phyloP scores from a whole-genome alignment of 2,888 invertebrate genomes.

The Dryobota labecula region DNA sequence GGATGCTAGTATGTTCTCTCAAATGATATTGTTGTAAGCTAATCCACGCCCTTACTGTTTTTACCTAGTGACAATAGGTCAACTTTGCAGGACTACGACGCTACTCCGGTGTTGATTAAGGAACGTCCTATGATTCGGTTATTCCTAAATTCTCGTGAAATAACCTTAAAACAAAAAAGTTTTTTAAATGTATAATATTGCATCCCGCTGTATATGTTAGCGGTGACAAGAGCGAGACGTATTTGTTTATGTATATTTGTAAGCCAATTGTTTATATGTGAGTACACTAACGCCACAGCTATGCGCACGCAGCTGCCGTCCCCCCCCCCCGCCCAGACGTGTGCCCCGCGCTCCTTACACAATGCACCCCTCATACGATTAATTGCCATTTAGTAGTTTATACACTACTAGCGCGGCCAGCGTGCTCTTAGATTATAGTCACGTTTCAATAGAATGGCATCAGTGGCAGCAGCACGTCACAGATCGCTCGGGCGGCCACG shows the following conservation, averaged over 20 bases:
- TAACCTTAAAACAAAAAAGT: background rate
- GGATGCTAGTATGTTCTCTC: conserved; percentile 13
- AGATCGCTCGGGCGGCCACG: background rate
- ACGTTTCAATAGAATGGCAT: background rate
- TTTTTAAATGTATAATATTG: background rate
- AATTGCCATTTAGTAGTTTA: background rate
- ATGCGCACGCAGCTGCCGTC: conserved; percentile 67
- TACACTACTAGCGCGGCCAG: background rate
- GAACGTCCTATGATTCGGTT: background rate
- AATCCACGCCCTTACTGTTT: conserved; percentile 10
- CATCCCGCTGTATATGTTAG: conserved; percentile 46
- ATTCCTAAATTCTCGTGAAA: background rate
- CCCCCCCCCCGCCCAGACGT: background rate
- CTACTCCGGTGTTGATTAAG: background rate
- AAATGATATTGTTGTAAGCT: background rate
- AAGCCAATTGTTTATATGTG: conserved; percentile 47
- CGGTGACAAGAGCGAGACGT: conserved; percentile 45
- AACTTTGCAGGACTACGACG: conserved; percentile 2
- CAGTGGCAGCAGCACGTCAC: no score
- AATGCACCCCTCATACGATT: background rate
- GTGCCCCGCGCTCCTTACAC: background rate
- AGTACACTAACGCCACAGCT: conserved; percentile 64
- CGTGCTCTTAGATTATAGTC: background rate
- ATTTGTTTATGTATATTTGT: conserved; percentile 67
- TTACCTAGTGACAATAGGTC: background rate